These are phyloP conservation scores for Drosophila putrida DNA, from an alignment of 2,888 invertebrate species.

Conservation along the genomic window DNA sequence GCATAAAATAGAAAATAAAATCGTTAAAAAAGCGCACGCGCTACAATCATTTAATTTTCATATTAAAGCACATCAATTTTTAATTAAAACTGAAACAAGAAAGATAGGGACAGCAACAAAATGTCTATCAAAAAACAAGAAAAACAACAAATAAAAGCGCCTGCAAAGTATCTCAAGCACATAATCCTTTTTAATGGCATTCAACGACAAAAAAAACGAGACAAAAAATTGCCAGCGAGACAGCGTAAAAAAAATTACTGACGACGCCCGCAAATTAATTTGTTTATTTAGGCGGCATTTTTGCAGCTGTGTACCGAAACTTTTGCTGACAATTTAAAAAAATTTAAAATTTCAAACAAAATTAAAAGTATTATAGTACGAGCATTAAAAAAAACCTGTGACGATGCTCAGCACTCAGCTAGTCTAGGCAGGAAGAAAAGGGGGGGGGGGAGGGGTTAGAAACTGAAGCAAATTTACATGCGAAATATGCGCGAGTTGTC, in stretches of 20 bases:
- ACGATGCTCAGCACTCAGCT: constrained; percentile 38
- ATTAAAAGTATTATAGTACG: constrained; percentile 8
- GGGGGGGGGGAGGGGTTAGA: neutral
- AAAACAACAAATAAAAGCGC: constrained; percentile 24
- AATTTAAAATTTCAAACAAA: constrained; percentile 7
- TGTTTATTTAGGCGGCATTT: constrained; percentile 71
- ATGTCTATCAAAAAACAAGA: neutral
- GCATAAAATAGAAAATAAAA: constrained; percentile 15
- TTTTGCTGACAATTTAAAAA: constrained; percentile 50
- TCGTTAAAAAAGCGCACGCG: constrained; percentile 30
- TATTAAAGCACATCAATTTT: constrained; percentile 63
- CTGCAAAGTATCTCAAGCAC: constrained; percentile 53
- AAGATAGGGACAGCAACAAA: constrained; percentile 4
- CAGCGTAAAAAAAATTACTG: constrained; percentile 44
- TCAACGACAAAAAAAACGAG: constrained; percentile 19
- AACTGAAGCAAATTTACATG: constrained; percentile 60
- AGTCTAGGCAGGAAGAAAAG: neutral
- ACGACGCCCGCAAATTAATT: constrained; percentile 70
- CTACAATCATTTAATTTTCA: constrained; percentile 39
- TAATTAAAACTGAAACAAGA: constrained; percentile 64
- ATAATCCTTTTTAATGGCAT: constrained; percentile 68
- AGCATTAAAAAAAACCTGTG: constrained; percentile 18
- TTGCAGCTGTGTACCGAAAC: constrained; percentile 40
- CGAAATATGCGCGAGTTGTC: constrained; percentile 68
- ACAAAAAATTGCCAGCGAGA: constrained; percentile 12